Base-by-base conservation (phyloP, 2,888 invertebrate genomes). In the Chouioia cunea region DNA sequence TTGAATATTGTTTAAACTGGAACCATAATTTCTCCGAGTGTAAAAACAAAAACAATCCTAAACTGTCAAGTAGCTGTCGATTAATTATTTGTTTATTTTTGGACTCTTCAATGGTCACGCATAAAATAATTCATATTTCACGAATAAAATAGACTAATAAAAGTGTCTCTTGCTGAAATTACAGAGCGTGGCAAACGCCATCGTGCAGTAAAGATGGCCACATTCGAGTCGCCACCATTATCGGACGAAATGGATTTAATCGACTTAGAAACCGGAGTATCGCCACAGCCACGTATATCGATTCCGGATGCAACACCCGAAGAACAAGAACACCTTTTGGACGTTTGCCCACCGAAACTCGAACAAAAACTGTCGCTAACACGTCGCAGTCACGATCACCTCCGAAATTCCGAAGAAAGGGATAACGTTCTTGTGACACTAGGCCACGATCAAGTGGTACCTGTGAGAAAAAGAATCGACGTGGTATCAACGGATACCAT, bases 401-500 rank as follows among this genome's bases (percentile, higher is more conserved):
- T 76, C 4, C 74, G 74, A 4, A 71, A 70, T 47, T 65, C 71
- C 43, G 73, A 15, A 15, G 80, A 80, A 15, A 46, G 50, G 15
- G 70, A 67, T 10, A 69, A 66, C 43, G 79, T 85, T 8, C 74
- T 85, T 46, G 83, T 85, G 47, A 85, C 83, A 4, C 65, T 85
- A 46, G 85, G 85, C 4, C 85, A 85, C 65, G 85, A 85, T 66
- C 81, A 85, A 66, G 80, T 84, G 10, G 81, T 84, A 0, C 84
- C 85, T 10, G 76, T 80, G 1, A 76, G 79, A 2, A 84, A 82
- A 62, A 77, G 84, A 27, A 85, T 85, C 73, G 85, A 85, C 73
- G 84, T 85, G 0, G 85, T 85, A 1, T 85, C 84, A 2, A 81
- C 81, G 43, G 84, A 85, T 69, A 85, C 85, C 27, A 85, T 85